A percentile compares a stretch with the other conserved stretches of the same genome.
phyloP scores from a whole-genome alignment of 2,113 vertebrate species.

The Felis chaus region DNA sequence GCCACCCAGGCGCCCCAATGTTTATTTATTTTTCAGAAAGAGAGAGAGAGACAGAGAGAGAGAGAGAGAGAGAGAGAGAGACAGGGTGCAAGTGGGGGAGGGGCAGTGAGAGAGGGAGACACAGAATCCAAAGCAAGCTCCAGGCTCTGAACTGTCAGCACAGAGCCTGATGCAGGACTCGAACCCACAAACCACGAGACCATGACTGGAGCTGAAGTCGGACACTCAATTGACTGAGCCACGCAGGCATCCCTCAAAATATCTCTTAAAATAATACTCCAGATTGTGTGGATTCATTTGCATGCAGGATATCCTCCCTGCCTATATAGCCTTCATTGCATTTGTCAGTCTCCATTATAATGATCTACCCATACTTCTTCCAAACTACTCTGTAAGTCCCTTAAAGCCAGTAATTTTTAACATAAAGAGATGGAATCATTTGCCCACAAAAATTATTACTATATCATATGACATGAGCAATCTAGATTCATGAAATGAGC shows the following conservation, averaged over 20 bases:
- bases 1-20: no score
- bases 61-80: no score
- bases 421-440: not conserved
- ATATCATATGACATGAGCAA: not conserved
- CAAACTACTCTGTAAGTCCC: not conserved
- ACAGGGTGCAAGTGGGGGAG: no score
- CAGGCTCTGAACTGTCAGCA: no score
- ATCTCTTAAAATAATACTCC: not conserved
- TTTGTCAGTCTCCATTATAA: not conserved
- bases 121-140: no score
- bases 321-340: not conserved
- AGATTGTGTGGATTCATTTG: not conserved
- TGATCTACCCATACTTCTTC: not conserved
- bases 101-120: no score
- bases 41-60: no score
- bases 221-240: no score
- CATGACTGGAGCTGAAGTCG: no score
- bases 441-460: conserved; percentile 16
- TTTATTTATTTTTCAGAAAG: no score
- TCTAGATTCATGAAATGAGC: not conserved
- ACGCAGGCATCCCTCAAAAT: not conserved
- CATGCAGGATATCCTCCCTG: not conserved
- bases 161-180: no score
- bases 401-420: conserved; percentile 34
- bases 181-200: no score